phyloP scores from a whole-genome alignment of 2,888 invertebrate genomes.

The Incurvaria masculella region DNA sequence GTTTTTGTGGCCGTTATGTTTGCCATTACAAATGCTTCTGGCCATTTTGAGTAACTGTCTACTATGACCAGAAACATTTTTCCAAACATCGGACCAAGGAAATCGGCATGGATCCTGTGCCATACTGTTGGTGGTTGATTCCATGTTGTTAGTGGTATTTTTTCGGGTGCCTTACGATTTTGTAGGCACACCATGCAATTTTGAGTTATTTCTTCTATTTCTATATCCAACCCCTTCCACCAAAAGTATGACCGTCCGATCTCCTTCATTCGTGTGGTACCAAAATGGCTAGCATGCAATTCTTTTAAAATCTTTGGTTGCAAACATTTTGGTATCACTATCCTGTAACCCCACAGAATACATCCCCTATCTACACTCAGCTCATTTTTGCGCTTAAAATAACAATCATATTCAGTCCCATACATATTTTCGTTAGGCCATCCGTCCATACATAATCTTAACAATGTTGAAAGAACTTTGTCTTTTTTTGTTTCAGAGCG shows the following conservation, averaged over 20 bases:
- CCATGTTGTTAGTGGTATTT: slow-evolving; percentile 2
- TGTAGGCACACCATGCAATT: background rate
- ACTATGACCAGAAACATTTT: background rate
- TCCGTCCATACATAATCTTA: slow-evolving; percentile 5
- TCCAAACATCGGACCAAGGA: background rate
- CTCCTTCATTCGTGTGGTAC: slow-evolving; percentile 9
- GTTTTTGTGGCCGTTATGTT: too few species aligned
- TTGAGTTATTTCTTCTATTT: background rate
- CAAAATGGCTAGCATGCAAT: slow-evolving; percentile 11
- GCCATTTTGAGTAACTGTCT: too few species aligned
- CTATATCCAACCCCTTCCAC: slow-evolving; percentile 10
- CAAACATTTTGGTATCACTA: slow-evolving; percentile 7
- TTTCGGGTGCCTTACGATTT: background rate
- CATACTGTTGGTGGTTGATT: background rate
- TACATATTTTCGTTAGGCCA: slow-evolving; percentile 9
- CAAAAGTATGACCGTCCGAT: slow-evolving; percentile 11
- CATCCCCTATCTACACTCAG: slow-evolving; percentile 6
- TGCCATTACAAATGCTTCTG: too few species aligned
- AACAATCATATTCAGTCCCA: background rate
- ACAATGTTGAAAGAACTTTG: slow-evolving; percentile 2
- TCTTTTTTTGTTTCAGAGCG: slow-evolving; percentile 10
- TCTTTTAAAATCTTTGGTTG: slow-evolving; percentile 4
- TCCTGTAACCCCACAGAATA: slow-evolving; percentile 9
- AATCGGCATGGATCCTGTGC: background rate
- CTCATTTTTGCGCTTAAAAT: slow-evolving; percentile 1